Evolutionary conservation across 2,797 vertebrate genomes (phyloP).

Genomic region (Darevskia nairensis): DNA sequence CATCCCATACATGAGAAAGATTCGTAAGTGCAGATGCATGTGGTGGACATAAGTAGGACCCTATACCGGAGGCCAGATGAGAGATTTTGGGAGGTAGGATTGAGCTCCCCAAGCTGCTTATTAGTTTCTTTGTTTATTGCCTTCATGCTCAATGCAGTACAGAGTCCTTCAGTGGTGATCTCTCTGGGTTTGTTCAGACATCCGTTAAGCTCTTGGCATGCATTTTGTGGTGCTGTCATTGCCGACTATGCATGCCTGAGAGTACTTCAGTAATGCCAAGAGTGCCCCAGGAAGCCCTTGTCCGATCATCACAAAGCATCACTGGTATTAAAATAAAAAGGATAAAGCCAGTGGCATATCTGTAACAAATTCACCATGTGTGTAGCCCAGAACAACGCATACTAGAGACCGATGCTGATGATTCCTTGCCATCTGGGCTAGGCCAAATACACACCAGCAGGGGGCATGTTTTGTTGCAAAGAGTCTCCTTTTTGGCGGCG

Average conservation of each 20-base stretch:
- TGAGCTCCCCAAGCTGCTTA: neutral
- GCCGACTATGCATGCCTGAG: neutral
- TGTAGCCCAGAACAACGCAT: neutral
- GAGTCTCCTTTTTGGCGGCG: conserved; percentile 50
- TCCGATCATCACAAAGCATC: conserved; percentile 20
- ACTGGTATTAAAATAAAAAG: neutral
- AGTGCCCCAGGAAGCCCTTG: conserved; percentile 3
- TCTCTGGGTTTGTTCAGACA: conserved; percentile 15
- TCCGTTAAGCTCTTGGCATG: neutral
- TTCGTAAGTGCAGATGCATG: too few relatives aligned
- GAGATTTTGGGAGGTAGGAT: too few relatives aligned
- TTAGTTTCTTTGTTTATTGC: neutral
- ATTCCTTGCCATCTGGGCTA: neutral
- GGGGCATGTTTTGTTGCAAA: conserved; percentile 40
- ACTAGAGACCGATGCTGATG: neutral
- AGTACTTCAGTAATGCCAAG: neutral
- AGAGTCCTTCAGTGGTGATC: neutral
- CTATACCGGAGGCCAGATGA: too few relatives aligned
- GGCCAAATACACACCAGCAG: neutral
- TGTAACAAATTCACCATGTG: conserved; percentile 13
- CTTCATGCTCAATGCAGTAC: neutral
- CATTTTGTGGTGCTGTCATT: neutral
- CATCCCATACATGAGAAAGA: too few relatives aligned
- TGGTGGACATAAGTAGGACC: neutral
- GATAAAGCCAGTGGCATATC: neutral